A percentile compares a stretch with the other conserved stretches of the same genome.
Conservation (phyloP, 1,140 invertebrate genomes). For the Zaprionus gabonicus region DNA sequence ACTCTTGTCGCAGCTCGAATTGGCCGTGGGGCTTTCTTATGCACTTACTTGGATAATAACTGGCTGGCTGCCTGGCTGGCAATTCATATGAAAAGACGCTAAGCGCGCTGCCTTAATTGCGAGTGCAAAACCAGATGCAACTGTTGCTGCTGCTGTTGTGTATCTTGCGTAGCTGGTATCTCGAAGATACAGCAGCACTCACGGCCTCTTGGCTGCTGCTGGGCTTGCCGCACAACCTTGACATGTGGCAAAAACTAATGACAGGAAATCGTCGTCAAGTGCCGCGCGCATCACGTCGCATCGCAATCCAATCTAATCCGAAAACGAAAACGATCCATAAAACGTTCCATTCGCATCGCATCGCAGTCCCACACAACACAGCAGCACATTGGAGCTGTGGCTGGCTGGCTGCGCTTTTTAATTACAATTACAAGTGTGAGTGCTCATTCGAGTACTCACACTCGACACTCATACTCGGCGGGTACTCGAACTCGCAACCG, state of each 20-base stretch:
- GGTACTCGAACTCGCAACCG: slow-evolving; percentile 44
- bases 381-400: neutral
- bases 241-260: slow-evolving; percentile 73
- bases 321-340: slow-evolving; percentile 11
- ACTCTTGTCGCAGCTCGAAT: slow-evolving; percentile 29
- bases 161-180: slow-evolving; percentile 37
- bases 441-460: slow-evolving; percentile 10
- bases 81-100: slow-evolving; percentile 80
- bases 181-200: slow-evolving; percentile 26
- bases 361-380: slow-evolving; percentile 1
- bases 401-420: slow-evolving; percentile 65
- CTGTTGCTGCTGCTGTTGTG: slow-evolving; percentile 8
- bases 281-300: slow-evolving; percentile 46
- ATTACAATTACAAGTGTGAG: slow-evolving; percentile 53
- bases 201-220: slow-evolving; percentile 50
- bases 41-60: slow-evolving; percentile 72
- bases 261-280: slow-evolving; percentile 79
- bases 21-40: slow-evolving; percentile 57
- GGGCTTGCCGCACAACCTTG: slow-evolving; percentile 79
- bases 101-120: slow-evolving; percentile 72
- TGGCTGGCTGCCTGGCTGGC: slow-evolving; percentile 46
- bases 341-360: slow-evolving; percentile 23
- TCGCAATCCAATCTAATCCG: slow-evolving; percentile 21
- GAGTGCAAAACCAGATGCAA: slow-evolving; percentile 40
- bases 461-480: slow-evolving; percentile 11